Base-by-base conservation (phyloP, 2,113 vertebrate species). In the Semnopithecus entellus region DNA sequence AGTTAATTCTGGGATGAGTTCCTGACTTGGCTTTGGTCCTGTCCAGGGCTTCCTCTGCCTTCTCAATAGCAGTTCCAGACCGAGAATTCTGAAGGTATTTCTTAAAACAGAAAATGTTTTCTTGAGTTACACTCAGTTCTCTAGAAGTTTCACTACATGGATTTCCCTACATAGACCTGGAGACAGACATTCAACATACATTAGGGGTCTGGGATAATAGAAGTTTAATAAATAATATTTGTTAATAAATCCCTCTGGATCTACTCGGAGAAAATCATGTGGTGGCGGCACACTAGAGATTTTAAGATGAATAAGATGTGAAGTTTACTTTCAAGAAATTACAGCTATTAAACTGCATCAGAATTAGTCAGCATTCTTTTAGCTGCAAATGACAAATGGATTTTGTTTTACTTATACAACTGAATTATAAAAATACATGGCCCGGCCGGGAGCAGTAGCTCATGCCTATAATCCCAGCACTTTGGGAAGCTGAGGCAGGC, bases 211-310 rank as follows among this genome's bases (percentile, higher is more conserved):
- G 72, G 82, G 76, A 91, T 78, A 94, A 80, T 8, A 89, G 38
- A 90, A 61, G 40, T 0, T 59, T 73, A 82, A 91, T 91, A 93
- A 81, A 89, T 78, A 94, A 75, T 18, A 89, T 45, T 82, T 68
- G 76, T 91, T 72, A 92, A 94, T 76, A 90, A 90, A 94, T 88
- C 85, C 68, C 35, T 94, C 35, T 94, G 68, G 59, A 10, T 68
- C 52, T 87, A 73, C 84, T 96, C 38, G 75, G 68, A 93, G 45
- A 72, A 96, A 95, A 87, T 83, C 52, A 43, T 17, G 18, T 2
- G 1, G 18, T 81, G 8, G 76, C 45, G 88, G 23, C 61, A 78
- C 30, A 87, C 59, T 82, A 57, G 52, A n/a, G 17, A 81, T 59
- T 73, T 73, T 76, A 89, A 96, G 22, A 96, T 75, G 38, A 91